Base-by-base conservation (phyloP, 2,113 vertebrate genomes). In the Tyrannus savana region DNA sequence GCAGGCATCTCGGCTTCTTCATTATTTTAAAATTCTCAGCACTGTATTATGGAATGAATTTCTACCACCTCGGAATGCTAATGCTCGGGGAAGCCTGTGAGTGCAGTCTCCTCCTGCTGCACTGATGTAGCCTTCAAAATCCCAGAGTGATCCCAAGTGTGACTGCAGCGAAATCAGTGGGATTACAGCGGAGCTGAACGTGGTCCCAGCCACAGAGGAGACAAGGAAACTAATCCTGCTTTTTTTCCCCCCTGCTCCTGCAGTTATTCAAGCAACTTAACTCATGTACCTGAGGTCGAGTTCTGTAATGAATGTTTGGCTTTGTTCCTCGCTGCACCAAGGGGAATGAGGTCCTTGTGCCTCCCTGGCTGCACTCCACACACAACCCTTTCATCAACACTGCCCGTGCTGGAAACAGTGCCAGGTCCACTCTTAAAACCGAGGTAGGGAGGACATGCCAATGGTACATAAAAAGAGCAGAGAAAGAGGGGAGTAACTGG, bases 1-100 rank as follows among this genome's bases (percentile, higher is more conserved):
- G 90, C 93, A 93, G 90, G 88, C 78, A 46, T 77, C 90, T 92
- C 46, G 67, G 78, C 78, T 87, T 42, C 88, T 68, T 91, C 58
- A 81, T 89, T 58, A 75, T 81, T 91, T 90, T 33, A 55, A 93
- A 89, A 79, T 71, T 59, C 85, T 93, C 90, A 33, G 47, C 19
- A 3, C 78, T 78, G n/a, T 84, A 19, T 66, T 39, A 53, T 15
- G 78, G 87, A 88, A 75, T 90, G 82, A 53, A 52, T 82, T 87
- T 22, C 60, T 94, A 63, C 52, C 74, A 16, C 42, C 67, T 30
- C 44, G 23, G 78, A 90, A 95, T 95, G 85, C 49, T 79, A 67
- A 92, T 82, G 85, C 71, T 25, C 23, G 90, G 77, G 84, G 73
- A 91, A 93, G 53, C 30, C 76, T 73, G 53, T 7, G 33, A 82